Percentiles rank a stretch among this genome's conserved stretches.
Evolutionary conservation across 2,888 invertebrate genomes (phyloP).

Genomic region (Thelaira solivaga): DNA sequence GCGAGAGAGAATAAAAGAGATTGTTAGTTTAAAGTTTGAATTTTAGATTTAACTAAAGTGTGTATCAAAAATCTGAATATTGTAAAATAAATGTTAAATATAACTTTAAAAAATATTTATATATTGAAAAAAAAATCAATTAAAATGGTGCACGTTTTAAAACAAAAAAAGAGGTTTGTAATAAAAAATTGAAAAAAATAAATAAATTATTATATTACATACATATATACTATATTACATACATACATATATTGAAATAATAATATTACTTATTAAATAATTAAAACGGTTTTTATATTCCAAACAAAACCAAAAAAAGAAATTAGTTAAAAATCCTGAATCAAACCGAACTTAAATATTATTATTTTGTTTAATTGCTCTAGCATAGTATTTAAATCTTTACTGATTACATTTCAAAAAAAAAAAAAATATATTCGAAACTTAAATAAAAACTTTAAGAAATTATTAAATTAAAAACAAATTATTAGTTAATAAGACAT

Average conservation of each 20-base stretch:
- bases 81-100: conserved; percentile 48
- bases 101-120: conserved; percentile 29
- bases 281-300: conserved; percentile 54
- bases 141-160: conserved; percentile 61
- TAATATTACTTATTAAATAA: conserved; percentile 12
- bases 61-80: conserved; percentile 5
- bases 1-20: conserved; percentile 62
- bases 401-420: conserved; percentile 38
- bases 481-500: conserved; percentile 20
- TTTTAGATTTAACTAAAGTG: conserved; percentile 38
- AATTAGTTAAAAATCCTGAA: not conserved
- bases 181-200: conserved; percentile 20
- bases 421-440: conserved; percentile 24
- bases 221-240: too few relatives aligned
- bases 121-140: conserved; percentile 31
- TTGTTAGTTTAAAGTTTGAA: conserved; percentile 60
- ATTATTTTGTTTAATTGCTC: conserved; percentile 30
- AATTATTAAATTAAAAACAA: conserved; percentile 27
- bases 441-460: conserved; percentile 3
- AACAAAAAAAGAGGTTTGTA: conserved; percentile 53
- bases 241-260: conserved; percentile 3
- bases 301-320: conserved; percentile 16
- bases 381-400: conserved; percentile 52
- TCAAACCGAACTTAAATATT: conserved; percentile 24
- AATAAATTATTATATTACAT: not conserved